Base-by-base conservation (phyloP, 2,113 vertebrate genomes). In the Hippocampus mohnikei region DNA sequence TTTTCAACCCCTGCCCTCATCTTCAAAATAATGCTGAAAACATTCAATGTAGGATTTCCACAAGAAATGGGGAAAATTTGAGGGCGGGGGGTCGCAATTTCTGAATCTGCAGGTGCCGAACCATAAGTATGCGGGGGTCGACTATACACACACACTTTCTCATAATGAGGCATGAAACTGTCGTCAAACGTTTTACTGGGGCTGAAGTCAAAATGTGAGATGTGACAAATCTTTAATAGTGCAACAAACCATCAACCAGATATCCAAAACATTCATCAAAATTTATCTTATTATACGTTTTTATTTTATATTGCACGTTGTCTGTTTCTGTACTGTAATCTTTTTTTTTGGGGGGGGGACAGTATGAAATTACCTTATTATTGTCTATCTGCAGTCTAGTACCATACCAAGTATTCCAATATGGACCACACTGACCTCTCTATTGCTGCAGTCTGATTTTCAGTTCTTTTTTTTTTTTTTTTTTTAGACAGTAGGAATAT, bases 401-500 rank as follows among this genome's bases (percentile, higher is more conserved):
- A 52, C 20, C 48, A 52, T 52, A 18, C 48, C 50, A 55, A 55
- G 52, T 29, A 27, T 27, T 56, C 9, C n/a, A 25, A 25, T 27
- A 25, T 5, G n/a, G n/a, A 56, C 8, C 23, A 56, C 23, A 25
- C 18, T 53, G 56, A 59, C 15, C 25, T 59, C 29, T 58, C 13
- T 29, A 29, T 59, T 33, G 12, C 6, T 16, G 12, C 10, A 27
- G 27, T 58, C 12, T 16, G 7, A 6, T 29, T 6, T 13, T 25
- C 2, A 10, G 11, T 72, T n/a, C 52, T 25, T 27, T 27, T 72
- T 55, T 16, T 29, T 13, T n/a, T 29, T 2, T 12, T 25, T 15
- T 27, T 58, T 73, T 55, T 67, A 99, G 97, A 98, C 83, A 93
- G 83, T 85, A 95, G 94, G 81, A 96, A 98, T 77, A 94, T 98